Evolutionary conservation across 23 tunicate genomes (phyloP).

Genomic region (Styela plicata): DNA sequence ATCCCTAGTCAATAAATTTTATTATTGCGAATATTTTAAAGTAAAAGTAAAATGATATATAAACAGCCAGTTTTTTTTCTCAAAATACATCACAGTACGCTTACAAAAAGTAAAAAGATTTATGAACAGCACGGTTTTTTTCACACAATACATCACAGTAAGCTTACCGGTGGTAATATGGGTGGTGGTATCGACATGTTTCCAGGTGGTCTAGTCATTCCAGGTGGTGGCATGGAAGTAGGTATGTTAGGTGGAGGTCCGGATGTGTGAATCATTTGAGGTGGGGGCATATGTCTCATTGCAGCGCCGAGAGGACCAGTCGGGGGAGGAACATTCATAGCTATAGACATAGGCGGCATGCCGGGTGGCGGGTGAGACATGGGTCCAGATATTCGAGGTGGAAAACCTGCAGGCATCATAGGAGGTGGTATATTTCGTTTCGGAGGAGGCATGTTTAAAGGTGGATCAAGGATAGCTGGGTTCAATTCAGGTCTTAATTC

Average conservation of each 20-base stretch:
- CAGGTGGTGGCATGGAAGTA: conserved; percentile 22
- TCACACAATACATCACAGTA: background rate
- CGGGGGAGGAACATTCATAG: conserved; percentile 31
- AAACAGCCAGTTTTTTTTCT: too few species aligned
- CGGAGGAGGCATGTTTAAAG: conserved; percentile 16
- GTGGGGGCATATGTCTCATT: conserved; percentile 30
- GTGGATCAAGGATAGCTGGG: background rate
- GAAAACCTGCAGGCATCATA: background rate
- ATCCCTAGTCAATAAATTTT: too few species aligned
- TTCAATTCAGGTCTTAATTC: background rate
- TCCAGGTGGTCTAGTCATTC: background rate
- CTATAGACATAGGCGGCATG: conserved; percentile 25
- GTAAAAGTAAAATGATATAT: too few species aligned
- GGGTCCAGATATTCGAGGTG: conserved; percentile 21
- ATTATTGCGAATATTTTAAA: too few species aligned
- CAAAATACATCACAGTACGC: too few species aligned
- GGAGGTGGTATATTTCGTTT: background rate
- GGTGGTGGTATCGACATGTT: conserved; percentile 15
- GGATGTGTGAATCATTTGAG: background rate
- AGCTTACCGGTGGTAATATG: conserved; percentile 29
- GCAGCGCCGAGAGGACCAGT: conserved; percentile 7
- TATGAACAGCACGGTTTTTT: too few species aligned
- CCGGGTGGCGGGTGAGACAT: conserved; percentile 18
- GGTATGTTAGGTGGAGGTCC: conserved; percentile 3
- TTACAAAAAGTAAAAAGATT: too few species aligned